Evolutionary conservation across 2,797 vertebrate species (phyloP), one percentile per base, ranked within the genome.

Genomic region (Selene dorsalis): DNA sequence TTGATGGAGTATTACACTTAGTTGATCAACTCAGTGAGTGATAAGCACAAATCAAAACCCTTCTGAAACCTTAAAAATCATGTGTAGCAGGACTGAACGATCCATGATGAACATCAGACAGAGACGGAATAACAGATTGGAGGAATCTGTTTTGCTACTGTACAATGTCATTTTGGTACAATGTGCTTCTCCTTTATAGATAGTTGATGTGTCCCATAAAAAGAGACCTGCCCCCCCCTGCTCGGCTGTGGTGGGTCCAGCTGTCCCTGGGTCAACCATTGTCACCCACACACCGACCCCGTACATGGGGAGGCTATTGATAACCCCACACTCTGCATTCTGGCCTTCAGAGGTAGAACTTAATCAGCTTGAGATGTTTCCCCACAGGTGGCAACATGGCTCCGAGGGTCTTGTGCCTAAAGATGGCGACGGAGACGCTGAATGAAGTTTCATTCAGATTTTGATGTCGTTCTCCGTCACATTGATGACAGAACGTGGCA

Each of bases 261-360:
- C 92, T 93, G 93, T 91, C 73, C 30, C 2, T 0, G 53, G 88
- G 85, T 83, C 85, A 73, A 64, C 73, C 77, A 84, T 82, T 78
- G 83, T 86, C 77, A 70, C 83, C 66, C 70, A 30, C 48, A 45
- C 71, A 41, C 74, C 87, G 91, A 93, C 91, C 90, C 84, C 73
- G 64, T 41, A 71, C 61, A 79, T 58, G 68, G 55, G 26, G 4
- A 18, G 30, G 87, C 92, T 92, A 93, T 88, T 93, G 92, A 93
- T 93, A 91, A 92, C 84, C 82, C 71, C 26, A 30, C 61, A 83
- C 73, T 77, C 73, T 85, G 83, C 71, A 22, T 84, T 85, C 45
- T 79, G 77, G 75, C 77, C 75, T 77, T 70, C 58, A 79, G 52
- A 68, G 47, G 79, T 48, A 85, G 73, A 58, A 79, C 47, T 84